A percentile compares a stretch with the other conserved stretches of the same genome.
These are phyloP conservation scores for Phortica magna DNA, from an alignment of 2,888 invertebrate genomes.

Conservation along the genomic window DNA sequence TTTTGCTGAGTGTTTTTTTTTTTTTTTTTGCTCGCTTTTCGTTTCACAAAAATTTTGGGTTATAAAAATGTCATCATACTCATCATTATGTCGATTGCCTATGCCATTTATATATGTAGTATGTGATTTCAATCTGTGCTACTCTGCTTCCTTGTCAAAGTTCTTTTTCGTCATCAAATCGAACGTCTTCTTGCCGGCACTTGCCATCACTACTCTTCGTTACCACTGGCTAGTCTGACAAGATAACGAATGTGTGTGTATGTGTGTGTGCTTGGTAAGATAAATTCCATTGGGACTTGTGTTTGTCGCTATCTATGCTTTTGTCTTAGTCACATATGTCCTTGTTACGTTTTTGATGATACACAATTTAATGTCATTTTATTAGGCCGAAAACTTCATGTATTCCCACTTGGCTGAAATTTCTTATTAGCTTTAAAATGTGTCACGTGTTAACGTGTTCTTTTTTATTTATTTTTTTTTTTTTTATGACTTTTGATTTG, in stretches of 20 bases:
- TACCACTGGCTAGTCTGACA: conserved; percentile 20
- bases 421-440: conserved; percentile 42
- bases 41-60: conserved; percentile 47
- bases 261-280: neutral
- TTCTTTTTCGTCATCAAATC: neutral
- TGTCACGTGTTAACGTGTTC: conserved; percentile 2
- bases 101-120: neutral
- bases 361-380: conserved; percentile 53
- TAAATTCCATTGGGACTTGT: conserved; percentile 30
- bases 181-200: conserved; percentile 20
- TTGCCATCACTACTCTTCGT: conserved; percentile 9
- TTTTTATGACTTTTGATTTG: conserved; percentile 17
- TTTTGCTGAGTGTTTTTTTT: conserved; percentile 22
- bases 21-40: conserved; percentile 6
- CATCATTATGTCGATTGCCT: conserved; percentile 54
- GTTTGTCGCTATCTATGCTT: conserved; percentile 24
- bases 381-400: conserved; percentile 43
- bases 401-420: conserved; percentile 30
- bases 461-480: conserved; percentile 31
- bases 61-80: conserved; percentile 65
- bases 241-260: neutral
- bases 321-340: conserved; percentile 9
- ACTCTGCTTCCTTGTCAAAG: neutral
- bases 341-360: conserved; percentile 38
- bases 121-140: conserved; percentile 20